Percentiles rank a stretch among this genome's conserved stretches.
These are phyloP conservation scores for Anagrus nilaparvatae DNA, from an alignment of 1,140 invertebrate genomes.

Conservation along the genomic window DNA sequence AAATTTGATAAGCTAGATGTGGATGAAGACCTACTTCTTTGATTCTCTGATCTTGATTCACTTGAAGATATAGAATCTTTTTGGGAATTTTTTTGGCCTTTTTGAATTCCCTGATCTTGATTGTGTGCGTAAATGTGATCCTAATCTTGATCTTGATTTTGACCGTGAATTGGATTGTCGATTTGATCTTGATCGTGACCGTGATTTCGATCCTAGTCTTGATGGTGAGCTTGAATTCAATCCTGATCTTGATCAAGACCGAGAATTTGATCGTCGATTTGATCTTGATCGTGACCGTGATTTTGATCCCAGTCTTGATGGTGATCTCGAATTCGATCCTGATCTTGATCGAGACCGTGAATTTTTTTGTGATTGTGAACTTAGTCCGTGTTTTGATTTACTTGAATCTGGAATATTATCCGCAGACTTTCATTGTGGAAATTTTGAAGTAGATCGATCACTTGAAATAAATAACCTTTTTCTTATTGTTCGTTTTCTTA, in stretches of 20 bases:
- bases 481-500: too few relatives aligned
- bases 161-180: slow-evolving; percentile 26
- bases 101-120: too few relatives aligned
- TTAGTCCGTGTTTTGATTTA: too few relatives aligned
- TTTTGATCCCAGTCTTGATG: slow-evolving; percentile 22
- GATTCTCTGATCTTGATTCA: too few relatives aligned
- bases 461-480: too few relatives aligned
- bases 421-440: too few relatives aligned
- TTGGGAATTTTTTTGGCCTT: too few relatives aligned
- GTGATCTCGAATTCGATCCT: slow-evolving; percentile 20
- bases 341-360: slow-evolving; percentile 25
- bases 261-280: slow-evolving; percentile 28
- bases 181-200: slow-evolving; percentile 27
- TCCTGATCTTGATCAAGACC: slow-evolving; percentile 26
- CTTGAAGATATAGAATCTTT: too few relatives aligned
- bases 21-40: too few relatives aligned
- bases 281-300: slow-evolving; percentile 23
- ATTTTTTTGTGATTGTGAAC: slow-evolving; percentile 8
- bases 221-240: slow-evolving; percentile 27
- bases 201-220: slow-evolving; percentile 20
- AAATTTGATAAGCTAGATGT: too few relatives aligned
- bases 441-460: too few relatives aligned
- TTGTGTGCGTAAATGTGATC: slow-evolving; percentile 11
- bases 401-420: too few relatives aligned
- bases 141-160: slow-evolving; percentile 20